Evolutionary conservation across 2,888 invertebrate species (phyloP).

Genomic region (Drosophila colorata): DNA sequence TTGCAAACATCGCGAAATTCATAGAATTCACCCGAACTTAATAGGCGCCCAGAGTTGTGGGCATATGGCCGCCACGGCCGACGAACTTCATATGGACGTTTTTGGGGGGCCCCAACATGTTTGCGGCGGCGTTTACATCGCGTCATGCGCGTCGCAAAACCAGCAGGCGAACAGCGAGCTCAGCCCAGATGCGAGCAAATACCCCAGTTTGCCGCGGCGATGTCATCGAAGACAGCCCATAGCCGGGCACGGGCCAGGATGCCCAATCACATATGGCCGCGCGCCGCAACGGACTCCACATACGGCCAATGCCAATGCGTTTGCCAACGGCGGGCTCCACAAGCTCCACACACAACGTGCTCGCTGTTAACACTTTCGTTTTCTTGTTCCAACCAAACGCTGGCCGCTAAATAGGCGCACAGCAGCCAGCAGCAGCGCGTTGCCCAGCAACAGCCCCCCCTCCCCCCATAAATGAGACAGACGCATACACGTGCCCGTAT

Average conservation of each 20-base stretch:
- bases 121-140: conserved; percentile 68
- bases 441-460: conserved; percentile 47
- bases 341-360: conserved; percentile 37
- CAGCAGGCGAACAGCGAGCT: conserved; percentile 76
- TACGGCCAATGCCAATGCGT: conserved; percentile 55
- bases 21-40: conserved; percentile 85
- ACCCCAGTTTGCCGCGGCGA: background rate
- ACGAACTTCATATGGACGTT: conserved; percentile 28
- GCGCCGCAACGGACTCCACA: conserved; percentile 56
- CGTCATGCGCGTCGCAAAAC: conserved; percentile 85
- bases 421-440: conserved; percentile 62
- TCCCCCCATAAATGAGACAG: conserved; percentile 3
- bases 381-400: conserved; percentile 85
- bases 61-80: conserved; percentile 1
- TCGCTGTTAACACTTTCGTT: conserved; percentile 84
- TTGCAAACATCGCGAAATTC: conserved; percentile 77
- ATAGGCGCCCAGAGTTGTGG: conserved; percentile 76
- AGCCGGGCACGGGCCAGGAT: conserved; percentile 49
- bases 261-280: conserved; percentile 72
- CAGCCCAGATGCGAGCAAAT: background rate
- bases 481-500: background rate
- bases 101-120: conserved; percentile 58
- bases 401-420: conserved; percentile 85
- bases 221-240: conserved; percentile 13
- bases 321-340: conserved; percentile 38